A percentile compares a stretch with the other conserved stretches of the same genome.
Conservation (phyloP, 2,797 vertebrate genomes). For the Pitangus sulphuratus region DNA sequence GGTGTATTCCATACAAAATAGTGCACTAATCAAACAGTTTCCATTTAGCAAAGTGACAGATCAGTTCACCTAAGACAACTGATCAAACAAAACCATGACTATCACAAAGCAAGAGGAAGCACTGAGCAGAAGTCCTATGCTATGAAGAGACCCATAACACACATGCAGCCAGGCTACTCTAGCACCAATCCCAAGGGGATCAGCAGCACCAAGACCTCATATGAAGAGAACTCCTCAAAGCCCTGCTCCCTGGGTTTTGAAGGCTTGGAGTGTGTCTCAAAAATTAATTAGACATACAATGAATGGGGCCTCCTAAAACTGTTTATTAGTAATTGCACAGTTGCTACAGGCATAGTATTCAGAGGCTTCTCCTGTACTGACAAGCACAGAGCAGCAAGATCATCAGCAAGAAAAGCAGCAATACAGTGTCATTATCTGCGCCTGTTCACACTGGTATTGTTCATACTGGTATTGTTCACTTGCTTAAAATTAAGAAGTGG, state of each 20-base stretch:
- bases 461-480: neutral
- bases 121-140: neutral
- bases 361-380: neutral
- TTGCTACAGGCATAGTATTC: neutral
- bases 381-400: neutral
- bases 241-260: neutral
- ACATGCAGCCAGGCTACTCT: neutral
- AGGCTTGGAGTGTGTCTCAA: neutral
- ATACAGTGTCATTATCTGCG: neutral
- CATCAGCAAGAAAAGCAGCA: neutral
- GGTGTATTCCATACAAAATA: neutral
- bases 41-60: neutral
- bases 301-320: neutral
- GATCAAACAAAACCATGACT: neutral
- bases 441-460: neutral
- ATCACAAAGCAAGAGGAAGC: neutral
- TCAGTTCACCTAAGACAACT: neutral
- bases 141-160: fast-evolving
- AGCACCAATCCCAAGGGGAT: neutral
- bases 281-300: neutral
- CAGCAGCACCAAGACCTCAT: neutral
- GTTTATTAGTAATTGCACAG: neutral
- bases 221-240: neutral
- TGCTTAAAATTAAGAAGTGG: neutral
- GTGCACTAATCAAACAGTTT: neutral